These are phyloP conservation scores for Nannospalax galili DNA, from an alignment of 2,113 vertebrate genomes.

Conservation along the genomic window DNA sequence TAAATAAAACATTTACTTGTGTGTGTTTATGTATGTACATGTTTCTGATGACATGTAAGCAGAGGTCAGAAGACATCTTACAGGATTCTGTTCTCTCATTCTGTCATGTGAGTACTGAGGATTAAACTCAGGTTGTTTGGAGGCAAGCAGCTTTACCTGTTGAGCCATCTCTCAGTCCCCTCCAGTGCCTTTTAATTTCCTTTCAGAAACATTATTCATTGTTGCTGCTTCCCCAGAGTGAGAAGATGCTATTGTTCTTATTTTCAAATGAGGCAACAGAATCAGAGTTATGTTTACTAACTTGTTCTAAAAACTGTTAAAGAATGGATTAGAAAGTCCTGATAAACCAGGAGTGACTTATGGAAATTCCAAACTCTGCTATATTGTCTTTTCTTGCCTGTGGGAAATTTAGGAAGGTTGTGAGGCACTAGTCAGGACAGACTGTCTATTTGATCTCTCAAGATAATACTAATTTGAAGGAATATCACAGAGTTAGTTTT, in stretches of 20 bases:
- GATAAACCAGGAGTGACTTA: background rate
- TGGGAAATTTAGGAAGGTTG: background rate
- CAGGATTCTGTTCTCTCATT: too few relatives aligned
- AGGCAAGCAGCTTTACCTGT: too few relatives aligned
- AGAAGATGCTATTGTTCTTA: background rate
- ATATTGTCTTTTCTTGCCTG: background rate
- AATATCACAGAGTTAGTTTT: background rate
- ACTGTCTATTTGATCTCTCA: conserved; percentile 17
- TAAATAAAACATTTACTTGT: too few relatives aligned
- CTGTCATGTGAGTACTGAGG: too few relatives aligned
- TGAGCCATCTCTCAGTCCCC: too few relatives aligned
- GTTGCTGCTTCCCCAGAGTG: background rate
- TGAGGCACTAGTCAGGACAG: background rate
- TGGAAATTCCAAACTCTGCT: background rate
- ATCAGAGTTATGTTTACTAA: background rate
- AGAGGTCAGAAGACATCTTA: too few relatives aligned
- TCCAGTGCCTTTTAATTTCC: background rate
- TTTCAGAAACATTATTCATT: conserved; percentile 5
- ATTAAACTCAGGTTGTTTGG: too few relatives aligned
- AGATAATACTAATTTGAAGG: conserved; percentile 16
- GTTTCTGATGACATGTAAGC: too few relatives aligned
- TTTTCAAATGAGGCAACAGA: conserved; percentile 7
- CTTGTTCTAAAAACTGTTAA: conserved; percentile 1
- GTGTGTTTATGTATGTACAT: too few relatives aligned
- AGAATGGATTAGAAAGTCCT: background rate